A percentile compares a stretch with the other conserved stretches of the same genome.
Evolutionary conservation across 1,140 invertebrate species (phyloP).

Genomic region (Mercenaria mercenaria): DNA sequence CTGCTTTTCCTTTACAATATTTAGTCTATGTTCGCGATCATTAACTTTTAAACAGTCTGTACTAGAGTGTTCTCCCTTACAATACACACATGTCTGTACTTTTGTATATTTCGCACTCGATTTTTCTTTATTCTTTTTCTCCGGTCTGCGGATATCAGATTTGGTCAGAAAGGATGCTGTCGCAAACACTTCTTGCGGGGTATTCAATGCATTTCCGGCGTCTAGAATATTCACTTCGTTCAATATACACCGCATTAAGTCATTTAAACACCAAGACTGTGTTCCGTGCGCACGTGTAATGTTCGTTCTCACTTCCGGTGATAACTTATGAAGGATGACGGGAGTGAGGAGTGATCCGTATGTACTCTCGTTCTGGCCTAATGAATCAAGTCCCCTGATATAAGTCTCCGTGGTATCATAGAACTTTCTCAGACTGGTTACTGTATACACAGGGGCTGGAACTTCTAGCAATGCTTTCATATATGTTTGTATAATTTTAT

Average conservation of each 20-base stretch:
- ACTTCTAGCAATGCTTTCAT: slow-evolving; percentile 27
- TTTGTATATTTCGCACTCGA: slow-evolving; percentile 1
- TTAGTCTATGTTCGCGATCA: too few species aligned
- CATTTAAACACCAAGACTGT: too few species aligned
- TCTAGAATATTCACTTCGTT: too few species aligned
- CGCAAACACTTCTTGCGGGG: not conserved
- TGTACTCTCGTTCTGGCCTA: slow-evolving; percentile 1
- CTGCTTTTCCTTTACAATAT: too few species aligned
- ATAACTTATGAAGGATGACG: too few species aligned
- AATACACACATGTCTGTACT: not conserved
- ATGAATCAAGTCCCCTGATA: slow-evolving; percentile 25
- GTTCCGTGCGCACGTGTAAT: too few species aligned
- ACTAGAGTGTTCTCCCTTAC: not conserved
- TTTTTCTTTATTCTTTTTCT: too few species aligned
- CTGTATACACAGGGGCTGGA: slow-evolving; percentile 5
- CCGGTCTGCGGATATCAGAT: too few species aligned
- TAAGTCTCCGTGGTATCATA: slow-evolving; percentile 28
- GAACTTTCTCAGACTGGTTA: not conserved
- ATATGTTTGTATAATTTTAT: slow-evolving; percentile 21
- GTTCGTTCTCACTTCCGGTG: too few species aligned
- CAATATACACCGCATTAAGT: too few species aligned
- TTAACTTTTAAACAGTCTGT: too few species aligned
- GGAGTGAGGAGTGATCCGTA: not conserved
- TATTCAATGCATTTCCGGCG: not conserved
- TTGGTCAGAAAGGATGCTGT: too few species aligned